Evolutionary conservation across 2,888 invertebrate species (phyloP).

Genomic region (Matsumyia berberina): DNA sequence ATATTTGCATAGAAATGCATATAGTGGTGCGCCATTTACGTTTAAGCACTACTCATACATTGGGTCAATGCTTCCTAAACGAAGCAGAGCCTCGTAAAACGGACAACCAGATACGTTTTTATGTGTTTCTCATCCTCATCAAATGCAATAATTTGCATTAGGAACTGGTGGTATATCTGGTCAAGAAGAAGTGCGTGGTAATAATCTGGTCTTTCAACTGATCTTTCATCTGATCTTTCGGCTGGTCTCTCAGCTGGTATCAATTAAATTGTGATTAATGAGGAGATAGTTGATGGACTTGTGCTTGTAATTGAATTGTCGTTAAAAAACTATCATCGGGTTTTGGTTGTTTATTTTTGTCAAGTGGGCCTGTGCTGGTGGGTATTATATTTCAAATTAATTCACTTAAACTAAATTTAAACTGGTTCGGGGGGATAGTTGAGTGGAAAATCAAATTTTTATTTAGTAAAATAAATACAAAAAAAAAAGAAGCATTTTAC

Average conservation of each 20-base stretch:
- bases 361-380: no score
- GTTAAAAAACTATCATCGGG: not conserved
- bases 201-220: no score
- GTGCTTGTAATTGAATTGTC: not conserved
- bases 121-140: not conserved
- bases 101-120: constrained; percentile 11
- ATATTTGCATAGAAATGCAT: not conserved
- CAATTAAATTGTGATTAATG: constrained; percentile 55
- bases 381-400: no score
- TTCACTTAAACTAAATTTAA: no score
- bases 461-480: no score
- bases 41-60: not conserved
- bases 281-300: constrained; percentile 58
- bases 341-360: not conserved
- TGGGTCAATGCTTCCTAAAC: constrained; percentile 54
- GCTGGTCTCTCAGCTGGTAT: constrained; percentile 35
- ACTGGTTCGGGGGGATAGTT: no score
- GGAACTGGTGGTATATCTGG: not conserved
- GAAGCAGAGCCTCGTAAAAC: constrained; percentile 11
- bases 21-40: not conserved
- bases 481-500: no score
- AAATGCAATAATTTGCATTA: constrained; percentile 1
- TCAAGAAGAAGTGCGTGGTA: not conserved
- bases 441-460: no score
- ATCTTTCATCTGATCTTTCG: no score